Percentiles rank a stretch among this genome's conserved stretches.
phyloP scores from a whole-genome alignment of 2,797 vertebrate species.

The Aselliscus stoliczkanus region DNA sequence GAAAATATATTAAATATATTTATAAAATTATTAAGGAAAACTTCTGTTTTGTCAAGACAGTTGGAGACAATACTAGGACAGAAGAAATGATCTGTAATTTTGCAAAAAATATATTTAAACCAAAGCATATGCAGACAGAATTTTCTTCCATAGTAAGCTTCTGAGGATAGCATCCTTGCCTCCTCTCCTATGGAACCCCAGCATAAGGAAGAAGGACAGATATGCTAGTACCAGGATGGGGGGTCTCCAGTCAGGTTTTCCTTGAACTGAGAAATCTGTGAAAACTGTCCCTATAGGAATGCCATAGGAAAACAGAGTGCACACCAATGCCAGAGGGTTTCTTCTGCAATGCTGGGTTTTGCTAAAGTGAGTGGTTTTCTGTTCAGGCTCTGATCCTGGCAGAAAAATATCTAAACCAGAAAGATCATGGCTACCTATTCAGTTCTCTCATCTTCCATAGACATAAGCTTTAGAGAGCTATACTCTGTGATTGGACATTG shows the following conservation, averaged over 20 bases:
- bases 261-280: background rate
- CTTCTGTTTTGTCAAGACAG: background rate
- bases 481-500: background rate
- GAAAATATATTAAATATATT: background rate
- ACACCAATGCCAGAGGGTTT: background rate
- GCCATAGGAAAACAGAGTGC: background rate
- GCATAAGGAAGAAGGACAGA: too few relatives aligned
- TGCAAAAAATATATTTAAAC: background rate
- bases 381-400: background rate
- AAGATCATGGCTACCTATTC: background rate
- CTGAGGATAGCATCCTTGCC: background rate
- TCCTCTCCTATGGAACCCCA: background rate
- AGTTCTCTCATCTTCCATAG: background rate
- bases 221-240: too few relatives aligned
- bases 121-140: background rate
- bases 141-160: background rate
- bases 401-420: background rate
- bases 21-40: background rate
- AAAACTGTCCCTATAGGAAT: background rate
- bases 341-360: background rate
- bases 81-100: background rate
- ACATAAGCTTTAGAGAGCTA: background rate
- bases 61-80: background rate
- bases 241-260: background rate
- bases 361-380: background rate